A percentile compares a stretch with the other conserved stretches of the same genome.
These are phyloP conservation scores for Oreochromis aureus DNA, from an alignment of 2,113 vertebrate genomes.

Conservation along the genomic window DNA sequence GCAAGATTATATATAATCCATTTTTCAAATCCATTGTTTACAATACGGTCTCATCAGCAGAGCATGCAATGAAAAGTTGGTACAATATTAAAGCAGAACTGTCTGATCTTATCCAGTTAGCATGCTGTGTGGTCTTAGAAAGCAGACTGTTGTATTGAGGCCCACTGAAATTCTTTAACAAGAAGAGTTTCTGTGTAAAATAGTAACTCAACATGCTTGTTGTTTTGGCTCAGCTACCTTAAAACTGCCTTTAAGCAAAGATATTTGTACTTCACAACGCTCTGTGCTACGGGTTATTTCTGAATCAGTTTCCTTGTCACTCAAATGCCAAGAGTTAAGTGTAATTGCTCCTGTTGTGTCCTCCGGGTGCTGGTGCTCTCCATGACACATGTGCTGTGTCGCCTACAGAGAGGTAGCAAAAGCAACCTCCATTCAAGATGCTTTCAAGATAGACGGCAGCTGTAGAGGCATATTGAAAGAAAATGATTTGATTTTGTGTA, in stretches of 20 bases:
- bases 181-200: constrained; percentile 5
- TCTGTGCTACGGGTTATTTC: constrained; percentile 27
- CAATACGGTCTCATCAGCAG: neutral
- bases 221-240: neutral
- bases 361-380: neutral
- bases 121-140: neutral
- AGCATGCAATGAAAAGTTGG: neutral
- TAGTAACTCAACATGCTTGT: constrained; percentile 1
- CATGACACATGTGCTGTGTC: neutral
- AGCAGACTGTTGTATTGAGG: constrained; percentile 3
- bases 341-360: constrained; percentile 32
- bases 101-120: constrained; percentile 28
- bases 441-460: neutral
- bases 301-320: constrained; percentile 33
- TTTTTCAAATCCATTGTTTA: neutral
- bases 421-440: neutral
- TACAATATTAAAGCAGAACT: neutral
- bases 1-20: neutral
- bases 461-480: neutral
- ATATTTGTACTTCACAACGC: constrained; percentile 12
- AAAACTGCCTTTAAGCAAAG: constrained; percentile 15
- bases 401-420: neutral
- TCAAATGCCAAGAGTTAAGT: constrained; percentile 42
- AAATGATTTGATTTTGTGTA: neutral
- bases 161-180: constrained; percentile 2